Conservation (phyloP, 92 coral and sea anemone species). For the Nematostella vectensis region DNA sequence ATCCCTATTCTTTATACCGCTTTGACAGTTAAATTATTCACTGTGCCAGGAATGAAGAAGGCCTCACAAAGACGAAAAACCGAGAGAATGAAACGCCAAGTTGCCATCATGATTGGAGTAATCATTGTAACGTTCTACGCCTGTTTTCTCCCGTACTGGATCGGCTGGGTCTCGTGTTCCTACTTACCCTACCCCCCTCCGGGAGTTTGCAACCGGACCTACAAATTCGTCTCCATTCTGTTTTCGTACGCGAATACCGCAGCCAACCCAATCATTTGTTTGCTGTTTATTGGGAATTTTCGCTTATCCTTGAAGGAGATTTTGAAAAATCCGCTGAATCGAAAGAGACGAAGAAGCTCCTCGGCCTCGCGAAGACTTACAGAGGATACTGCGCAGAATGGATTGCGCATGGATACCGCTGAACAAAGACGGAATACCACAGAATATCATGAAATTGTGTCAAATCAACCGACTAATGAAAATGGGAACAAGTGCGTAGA, state of each 20-base stretch:
- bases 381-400: no score
- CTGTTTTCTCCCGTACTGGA: slow-evolving; percentile 58
- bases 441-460: no score
- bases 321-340: slow-evolving; percentile 13
- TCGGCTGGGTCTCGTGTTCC: slow-evolving; percentile 63
- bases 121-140: slow-evolving; percentile 34
- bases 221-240: slow-evolving; percentile 29
- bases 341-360: slow-evolving; percentile 2
- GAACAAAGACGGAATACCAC: not conserved
- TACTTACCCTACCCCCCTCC: slow-evolving; percentile 16
- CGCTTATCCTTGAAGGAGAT: slow-evolving; percentile 34
- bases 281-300: slow-evolving; percentile 42
- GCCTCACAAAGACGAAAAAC: slow-evolving; percentile 22
- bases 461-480: no score
- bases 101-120: slow-evolving; percentile 31
- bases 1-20: slow-evolving; percentile 37
- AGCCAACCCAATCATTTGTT: slow-evolving; percentile 44
- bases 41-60: slow-evolving; percentile 13
- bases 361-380: not conserved
- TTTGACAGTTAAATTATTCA: slow-evolving; percentile 25
- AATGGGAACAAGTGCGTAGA: no score
- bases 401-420: no score
- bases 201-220: slow-evolving; percentile 30
- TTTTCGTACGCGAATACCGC: slow-evolving; percentile 45
- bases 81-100: slow-evolving; percentile 31